phyloP scores from a whole-genome alignment of 2,888 invertebrate species.

The Rotaria sp. region DNA sequence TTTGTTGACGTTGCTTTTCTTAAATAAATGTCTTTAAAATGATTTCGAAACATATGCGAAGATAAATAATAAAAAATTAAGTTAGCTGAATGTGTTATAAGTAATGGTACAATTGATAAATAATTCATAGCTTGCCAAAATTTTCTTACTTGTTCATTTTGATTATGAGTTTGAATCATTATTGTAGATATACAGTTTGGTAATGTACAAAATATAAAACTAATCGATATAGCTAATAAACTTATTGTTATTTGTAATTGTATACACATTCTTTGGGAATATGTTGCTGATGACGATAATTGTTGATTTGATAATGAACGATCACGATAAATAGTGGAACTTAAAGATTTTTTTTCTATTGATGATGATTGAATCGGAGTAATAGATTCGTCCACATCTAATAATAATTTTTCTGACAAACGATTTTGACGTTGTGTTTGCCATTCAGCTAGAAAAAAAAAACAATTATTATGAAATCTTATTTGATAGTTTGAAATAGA shows the following conservation, averaged over 20 bases:
- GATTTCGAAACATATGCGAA: background rate
- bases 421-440: background rate
- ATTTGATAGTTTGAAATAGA: too few species aligned
- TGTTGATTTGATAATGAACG: too few species aligned
- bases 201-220: conserved; percentile 10
- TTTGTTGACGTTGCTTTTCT: background rate
- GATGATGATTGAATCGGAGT: background rate
- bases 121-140: conserved; percentile 25
- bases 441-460: background rate
- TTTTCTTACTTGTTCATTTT: background rate
- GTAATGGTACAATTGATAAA: background rate
- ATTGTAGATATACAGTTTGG: conserved; percentile 3
- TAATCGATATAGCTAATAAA: background rate
- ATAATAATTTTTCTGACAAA: background rate
- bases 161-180: background rate
- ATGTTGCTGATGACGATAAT: background rate
- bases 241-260: conserved; percentile 5
- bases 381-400: background rate
- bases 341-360: background rate
- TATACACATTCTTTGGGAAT: background rate
- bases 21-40: background rate
- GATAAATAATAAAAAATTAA: conserved; percentile 3
- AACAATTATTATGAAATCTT: background rate
- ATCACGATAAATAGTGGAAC: background rate
- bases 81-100: background rate